These are phyloP conservation scores for Esox lucius DNA, from an alignment of 2,797 vertebrate genomes.

Conservation along the genomic window DNA sequence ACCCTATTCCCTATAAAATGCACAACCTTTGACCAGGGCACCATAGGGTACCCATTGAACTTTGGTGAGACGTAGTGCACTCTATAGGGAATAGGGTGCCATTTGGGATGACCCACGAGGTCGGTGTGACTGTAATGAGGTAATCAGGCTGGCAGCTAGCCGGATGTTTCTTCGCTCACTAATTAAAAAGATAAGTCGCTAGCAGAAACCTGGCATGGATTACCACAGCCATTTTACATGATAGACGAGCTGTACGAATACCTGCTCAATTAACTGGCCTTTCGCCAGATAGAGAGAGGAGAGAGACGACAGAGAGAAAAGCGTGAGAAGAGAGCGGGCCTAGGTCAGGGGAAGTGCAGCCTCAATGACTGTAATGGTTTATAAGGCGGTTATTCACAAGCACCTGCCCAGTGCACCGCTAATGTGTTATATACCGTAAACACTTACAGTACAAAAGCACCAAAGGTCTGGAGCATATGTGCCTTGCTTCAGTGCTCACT, in stretches of 20 bases:
- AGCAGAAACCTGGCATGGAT: slow-evolving; percentile 16
- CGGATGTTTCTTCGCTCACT: slow-evolving; percentile 4
- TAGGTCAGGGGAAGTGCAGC: slow-evolving; percentile 1
- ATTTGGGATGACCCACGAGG: neutral
- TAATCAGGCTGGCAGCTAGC: neutral
- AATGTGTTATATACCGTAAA: slow-evolving; percentile 10
- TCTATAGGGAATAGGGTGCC: neutral
- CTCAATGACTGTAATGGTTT: neutral
- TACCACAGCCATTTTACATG: slow-evolving; percentile 4
- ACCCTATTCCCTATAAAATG: no score
- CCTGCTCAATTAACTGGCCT: neutral
- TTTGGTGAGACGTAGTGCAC: neutral
- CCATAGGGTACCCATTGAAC: no score
- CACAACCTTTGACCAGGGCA: no score
- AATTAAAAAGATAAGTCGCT: slow-evolving; percentile 18
- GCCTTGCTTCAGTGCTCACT: neutral
- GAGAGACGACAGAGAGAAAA: neutral
- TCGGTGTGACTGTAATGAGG: neutral
- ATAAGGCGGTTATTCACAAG: slow-evolving; percentile 4
- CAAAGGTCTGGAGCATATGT: neutral
- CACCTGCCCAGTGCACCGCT: neutral
- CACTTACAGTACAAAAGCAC: neutral
- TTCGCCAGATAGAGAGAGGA: neutral
- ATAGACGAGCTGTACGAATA: slow-evolving; percentile 12
- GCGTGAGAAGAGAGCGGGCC: neutral